A percentile compares a stretch with the other conserved stretches of the same genome.
Conservation (phyloP, 2,888 invertebrate species). For the Clepsis dumicolana region DNA sequence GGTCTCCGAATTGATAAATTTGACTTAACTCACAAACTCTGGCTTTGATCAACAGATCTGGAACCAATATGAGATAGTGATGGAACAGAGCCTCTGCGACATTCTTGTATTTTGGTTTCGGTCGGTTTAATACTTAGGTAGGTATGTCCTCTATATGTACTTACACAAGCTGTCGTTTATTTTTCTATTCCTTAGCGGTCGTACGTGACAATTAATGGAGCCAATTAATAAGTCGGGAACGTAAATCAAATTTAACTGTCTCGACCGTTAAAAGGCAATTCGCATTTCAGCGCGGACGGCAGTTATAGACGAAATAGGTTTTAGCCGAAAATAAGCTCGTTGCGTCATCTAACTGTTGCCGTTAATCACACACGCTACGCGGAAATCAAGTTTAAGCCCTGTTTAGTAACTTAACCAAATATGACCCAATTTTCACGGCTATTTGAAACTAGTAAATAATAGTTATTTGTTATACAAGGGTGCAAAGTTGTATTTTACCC, state of each 20-base stretch:
- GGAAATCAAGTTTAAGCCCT: constrained; percentile 47
- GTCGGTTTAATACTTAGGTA: background rate
- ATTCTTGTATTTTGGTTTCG: background rate
- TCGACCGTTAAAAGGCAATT: constrained; percentile 44
- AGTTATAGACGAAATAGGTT: constrained; percentile 59
- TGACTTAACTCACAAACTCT: no score
- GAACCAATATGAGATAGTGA: background rate
- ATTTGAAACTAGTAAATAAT: no score
- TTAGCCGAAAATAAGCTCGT: constrained; percentile 60
- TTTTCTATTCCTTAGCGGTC: constrained; percentile 27
- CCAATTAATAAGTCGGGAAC: constrained; percentile 44
- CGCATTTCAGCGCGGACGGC: constrained; percentile 54
- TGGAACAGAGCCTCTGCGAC: background rate
- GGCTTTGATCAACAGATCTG: background rate
- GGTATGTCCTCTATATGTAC: background rate
- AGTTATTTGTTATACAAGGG: no score
- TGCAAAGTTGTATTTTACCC: no score
- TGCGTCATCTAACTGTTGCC: constrained; percentile 61
- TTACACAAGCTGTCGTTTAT: constrained; percentile 1
- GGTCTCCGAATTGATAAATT: background rate
- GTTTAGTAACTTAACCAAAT: constrained; percentile 17
- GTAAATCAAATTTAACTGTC: constrained; percentile 48
- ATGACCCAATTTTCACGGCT: background rate
- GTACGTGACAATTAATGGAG: constrained; percentile 47
- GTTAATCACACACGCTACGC: constrained; percentile 59